Conservation (phyloP, 1,140 invertebrate genomes). For the Gryllus bimaculatus region DNA sequence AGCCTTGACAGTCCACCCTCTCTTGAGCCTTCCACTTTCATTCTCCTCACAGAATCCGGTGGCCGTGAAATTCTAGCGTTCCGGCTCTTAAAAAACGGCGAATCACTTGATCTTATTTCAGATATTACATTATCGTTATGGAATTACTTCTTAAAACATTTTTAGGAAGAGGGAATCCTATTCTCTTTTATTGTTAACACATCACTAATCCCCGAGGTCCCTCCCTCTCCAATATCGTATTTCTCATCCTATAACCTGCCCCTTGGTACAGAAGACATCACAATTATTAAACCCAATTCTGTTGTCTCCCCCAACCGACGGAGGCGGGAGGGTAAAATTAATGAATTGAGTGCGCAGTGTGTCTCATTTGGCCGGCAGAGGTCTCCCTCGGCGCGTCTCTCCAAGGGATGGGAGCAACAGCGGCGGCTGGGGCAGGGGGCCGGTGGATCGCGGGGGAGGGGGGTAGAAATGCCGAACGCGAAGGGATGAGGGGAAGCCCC, state of each 20-base stretch:
- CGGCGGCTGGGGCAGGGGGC: no score
- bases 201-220: not conserved
- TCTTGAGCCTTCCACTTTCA: not conserved
- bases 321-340: not conserved
- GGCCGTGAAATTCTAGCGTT: not conserved
- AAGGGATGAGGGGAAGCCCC: not conserved
- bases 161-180: not conserved
- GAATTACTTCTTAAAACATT: slow-evolving; percentile 1
- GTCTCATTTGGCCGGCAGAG: not conserved
- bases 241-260: not conserved
- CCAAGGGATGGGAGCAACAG: not conserved
- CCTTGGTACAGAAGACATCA: not conserved
- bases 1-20: no score
- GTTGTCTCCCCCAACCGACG: not conserved
- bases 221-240: not conserved
- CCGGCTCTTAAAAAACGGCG: not conserved
- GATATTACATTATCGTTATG: not conserved
- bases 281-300: slow-evolving; percentile 5
- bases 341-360: slow-evolving; percentile 1
- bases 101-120: not conserved
- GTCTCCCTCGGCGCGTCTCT: not conserved
- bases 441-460: not conserved
- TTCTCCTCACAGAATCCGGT: not conserved
- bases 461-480: no score
- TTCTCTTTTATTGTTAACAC: slow-evolving; percentile 5